These are phyloP conservation scores for Zosterops borbonicus DNA, from an alignment of 2,113 vertebrate species.

Conservation along the genomic window DNA sequence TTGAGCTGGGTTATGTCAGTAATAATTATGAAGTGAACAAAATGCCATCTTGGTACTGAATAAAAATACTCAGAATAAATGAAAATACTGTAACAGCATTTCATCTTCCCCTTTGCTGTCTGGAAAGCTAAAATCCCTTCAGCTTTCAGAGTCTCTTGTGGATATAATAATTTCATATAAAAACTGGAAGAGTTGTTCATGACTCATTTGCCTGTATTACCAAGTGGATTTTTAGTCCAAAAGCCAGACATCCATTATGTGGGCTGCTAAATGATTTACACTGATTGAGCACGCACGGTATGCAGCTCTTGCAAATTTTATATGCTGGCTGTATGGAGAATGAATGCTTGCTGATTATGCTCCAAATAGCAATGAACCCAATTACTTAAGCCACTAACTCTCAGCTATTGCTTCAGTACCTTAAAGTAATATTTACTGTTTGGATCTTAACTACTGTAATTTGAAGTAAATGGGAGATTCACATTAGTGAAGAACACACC, in stretches of 20 bases:
- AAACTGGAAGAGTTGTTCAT: constrained; percentile 34
- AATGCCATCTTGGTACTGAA: not conserved
- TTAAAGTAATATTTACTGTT: not conserved
- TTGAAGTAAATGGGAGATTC: not conserved
- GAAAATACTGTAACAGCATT: not conserved
- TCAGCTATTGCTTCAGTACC: not conserved
- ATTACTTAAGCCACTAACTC: constrained; percentile 31
- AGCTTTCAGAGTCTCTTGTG: constrained; percentile 18
- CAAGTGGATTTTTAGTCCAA: constrained; percentile 19
- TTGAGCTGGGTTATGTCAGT: not conserved
- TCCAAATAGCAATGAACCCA: constrained; percentile 47
- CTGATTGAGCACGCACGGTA: not conserved
- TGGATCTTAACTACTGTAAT: not conserved
- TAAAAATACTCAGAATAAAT: not conserved
- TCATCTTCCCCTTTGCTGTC: not conserved
- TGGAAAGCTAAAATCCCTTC: not conserved
- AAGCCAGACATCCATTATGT: constrained; percentile 24
- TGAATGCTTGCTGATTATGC: constrained; percentile 40
- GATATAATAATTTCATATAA: not conserved
- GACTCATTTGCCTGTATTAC: constrained; percentile 38
- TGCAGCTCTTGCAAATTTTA: constrained; percentile 53
- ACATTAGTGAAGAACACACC: not conserved
- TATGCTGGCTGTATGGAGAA: constrained; percentile 4
- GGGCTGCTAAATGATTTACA: constrained; percentile 46
- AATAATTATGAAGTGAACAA: not conserved